Evolutionary conservation across 2,888 invertebrate species (phyloP).

Genomic region (Cryptus armator): DNA sequence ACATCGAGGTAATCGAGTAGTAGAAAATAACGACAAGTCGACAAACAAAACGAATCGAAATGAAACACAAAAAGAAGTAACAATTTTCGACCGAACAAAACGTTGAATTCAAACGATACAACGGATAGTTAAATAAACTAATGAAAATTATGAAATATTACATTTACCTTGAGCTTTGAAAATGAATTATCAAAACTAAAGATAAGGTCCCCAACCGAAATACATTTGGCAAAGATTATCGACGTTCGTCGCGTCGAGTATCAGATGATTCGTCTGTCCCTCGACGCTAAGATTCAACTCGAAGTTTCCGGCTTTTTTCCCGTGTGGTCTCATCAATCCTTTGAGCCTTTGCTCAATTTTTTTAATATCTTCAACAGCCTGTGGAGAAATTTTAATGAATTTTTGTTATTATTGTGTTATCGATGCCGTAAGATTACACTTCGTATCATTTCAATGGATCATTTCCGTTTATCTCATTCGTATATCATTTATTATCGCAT

Average conservation of each 20-base stretch:
- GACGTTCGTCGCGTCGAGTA: conserved; percentile 95
- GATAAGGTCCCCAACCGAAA: conserved; percentile 97
- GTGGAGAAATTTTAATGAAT: conserved; percentile 71
- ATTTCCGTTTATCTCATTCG: too few relatives aligned
- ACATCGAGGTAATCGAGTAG: not conserved
- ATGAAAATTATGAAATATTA: conserved; percentile 7
- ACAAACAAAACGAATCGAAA: not conserved
- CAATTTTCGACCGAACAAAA: not conserved
- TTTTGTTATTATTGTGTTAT: not conserved
- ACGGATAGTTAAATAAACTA: not conserved
- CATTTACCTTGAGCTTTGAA: not conserved
- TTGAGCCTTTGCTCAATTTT: conserved; percentile 94
- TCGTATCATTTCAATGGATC: too few relatives aligned
- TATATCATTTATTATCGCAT: too few relatives aligned
- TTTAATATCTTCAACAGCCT: conserved; percentile 93
- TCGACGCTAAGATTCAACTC: conserved; percentile 93
- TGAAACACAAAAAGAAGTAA: not conserved
- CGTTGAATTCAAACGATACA: not conserved
- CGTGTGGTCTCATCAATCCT: conserved; percentile 88
- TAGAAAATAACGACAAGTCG: not conserved
- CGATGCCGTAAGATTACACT: too few relatives aligned
- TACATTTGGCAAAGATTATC: conserved; percentile 98
- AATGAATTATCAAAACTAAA: conserved; percentile 84
- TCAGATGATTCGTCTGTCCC: conserved; percentile 97
- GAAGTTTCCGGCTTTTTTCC: conserved; percentile 87